Base-by-base conservation (phyloP, 2,797 vertebrate species). In the Microchirus variegatus region DNA sequence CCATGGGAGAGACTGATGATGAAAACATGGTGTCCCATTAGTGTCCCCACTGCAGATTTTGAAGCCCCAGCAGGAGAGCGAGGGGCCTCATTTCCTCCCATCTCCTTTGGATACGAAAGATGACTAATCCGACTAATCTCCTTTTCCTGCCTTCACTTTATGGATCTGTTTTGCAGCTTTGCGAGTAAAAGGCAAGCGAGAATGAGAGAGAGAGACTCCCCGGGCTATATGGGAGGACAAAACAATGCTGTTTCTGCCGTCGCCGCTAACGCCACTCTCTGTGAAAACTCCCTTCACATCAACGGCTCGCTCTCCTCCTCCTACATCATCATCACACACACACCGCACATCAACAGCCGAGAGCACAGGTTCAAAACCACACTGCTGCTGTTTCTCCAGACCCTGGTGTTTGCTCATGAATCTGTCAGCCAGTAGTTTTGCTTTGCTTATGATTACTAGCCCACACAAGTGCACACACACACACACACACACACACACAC, bases 211-310 rank as follows among this genome's bases (percentile, higher is more conserved):
- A 42, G 17, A 74, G 26, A 63, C 53, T 59, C 44, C 47, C 9
- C 17, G 10, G 53, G 51, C 58, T 51, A 61, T 16, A 16, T n/a
- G 15, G 22, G 17, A 61, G n/a, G 47, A 76, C 54, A 70, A 67
- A 51, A 36, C 0, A 16, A 74, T 55, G 59, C 19, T 10, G 53
- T 47, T 44, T 43, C 19, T 70, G 44, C 52, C 63, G 44, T 49
- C 63, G 53, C 56, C 53, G 22, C 26, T 63, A 71, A 70, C 46
- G 61, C 46, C 53, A 31, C 47, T 42, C 70, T 56, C 66, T 72
- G 65, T 82, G 59, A 70, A n/a, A n/a, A 73, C 19, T 45, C 53
- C 17, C 36, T 53, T 53, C 19, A 44, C 44, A 67, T 69, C 57
- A 51, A 70, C 43, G 38, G 36, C 17, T 63, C 22, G 1, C 26